A percentile compares a stretch with the other conserved stretches of the same genome.
These are phyloP conservation scores for Tetheella fluctuosa DNA, from an alignment of 2,888 invertebrate genomes.

Conservation along the genomic window DNA sequence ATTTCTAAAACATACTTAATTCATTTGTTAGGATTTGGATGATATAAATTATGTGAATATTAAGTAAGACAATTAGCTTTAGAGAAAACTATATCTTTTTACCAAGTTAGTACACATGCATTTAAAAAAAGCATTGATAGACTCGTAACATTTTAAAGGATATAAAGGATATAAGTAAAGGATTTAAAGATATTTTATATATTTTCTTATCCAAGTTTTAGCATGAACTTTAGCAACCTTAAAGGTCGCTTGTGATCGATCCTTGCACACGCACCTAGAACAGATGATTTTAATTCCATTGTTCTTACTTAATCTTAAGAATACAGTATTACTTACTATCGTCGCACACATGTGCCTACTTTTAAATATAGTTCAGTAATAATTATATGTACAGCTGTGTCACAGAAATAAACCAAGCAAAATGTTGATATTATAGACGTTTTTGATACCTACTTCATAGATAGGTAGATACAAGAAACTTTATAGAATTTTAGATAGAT, in stretches of 20 bases:
- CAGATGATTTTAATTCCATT: constrained; percentile 47
- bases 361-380: constrained; percentile 51
- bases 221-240: constrained; percentile 54
- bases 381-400: constrained; percentile 44
- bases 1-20: constrained; percentile 15
- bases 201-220: constrained; percentile 21
- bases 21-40: background rate
- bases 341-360: constrained; percentile 65
- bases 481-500: no score
- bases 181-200: no score
- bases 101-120: no score
- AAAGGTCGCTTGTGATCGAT: constrained; percentile 56
- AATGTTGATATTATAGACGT: constrained; percentile 36
- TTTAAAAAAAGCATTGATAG: no score
- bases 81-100: no score
- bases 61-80: no score
- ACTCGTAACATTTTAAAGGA: no score
- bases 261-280: constrained; percentile 50
- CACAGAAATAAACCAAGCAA: constrained; percentile 52
- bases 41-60: no score
- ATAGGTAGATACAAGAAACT: no score
- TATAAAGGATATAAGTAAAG: no score
- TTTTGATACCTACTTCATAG: background rate
- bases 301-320: constrained; percentile 50
- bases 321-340: constrained; percentile 43